Conservation (phyloP, 2,113 vertebrate species). For the Bombycilla garrulus region DNA sequence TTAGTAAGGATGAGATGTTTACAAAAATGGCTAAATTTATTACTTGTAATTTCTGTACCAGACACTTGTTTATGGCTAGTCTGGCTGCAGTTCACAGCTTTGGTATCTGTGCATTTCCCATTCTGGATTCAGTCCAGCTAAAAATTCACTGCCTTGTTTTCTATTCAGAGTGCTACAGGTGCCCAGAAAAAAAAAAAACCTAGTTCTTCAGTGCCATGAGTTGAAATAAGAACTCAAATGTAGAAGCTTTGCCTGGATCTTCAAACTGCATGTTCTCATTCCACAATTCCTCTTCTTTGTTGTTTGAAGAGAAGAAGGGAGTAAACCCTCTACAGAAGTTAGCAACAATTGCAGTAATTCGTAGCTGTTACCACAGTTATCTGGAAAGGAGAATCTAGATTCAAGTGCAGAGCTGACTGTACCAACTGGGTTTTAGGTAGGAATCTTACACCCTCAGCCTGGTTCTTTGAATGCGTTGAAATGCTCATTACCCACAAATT, state of each 20-base stretch:
- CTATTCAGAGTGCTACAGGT: slow-evolving; percentile 28
- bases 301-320: not conserved
- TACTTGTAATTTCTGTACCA: slow-evolving; percentile 23
- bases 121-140: slow-evolving; percentile 33
- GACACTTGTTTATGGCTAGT: slow-evolving; percentile 41
- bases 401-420: not conserved
- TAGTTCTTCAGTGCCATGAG: slow-evolving; percentile 62
- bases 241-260: not conserved
- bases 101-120: slow-evolving; percentile 6
- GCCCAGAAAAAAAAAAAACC: not conserved
- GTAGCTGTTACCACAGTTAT: not conserved
- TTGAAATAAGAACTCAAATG: not conserved
- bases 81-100: slow-evolving; percentile 36
- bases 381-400: not conserved
- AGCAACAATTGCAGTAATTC: not conserved
- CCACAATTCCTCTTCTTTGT: not conserved
- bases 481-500: not conserved
- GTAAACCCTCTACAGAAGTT: not conserved
- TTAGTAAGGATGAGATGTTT: slow-evolving; percentile 43
- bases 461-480: not conserved
- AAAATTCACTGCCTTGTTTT: slow-evolving; percentile 43
- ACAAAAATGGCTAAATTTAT: slow-evolving; percentile 55
- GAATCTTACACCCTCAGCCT: not conserved
- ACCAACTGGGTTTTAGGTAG: not conserved
- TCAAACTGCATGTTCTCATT: not conserved